Base-by-base conservation (phyloP, 2,113 vertebrate genomes). In the Oryzias curvinotus region DNA sequence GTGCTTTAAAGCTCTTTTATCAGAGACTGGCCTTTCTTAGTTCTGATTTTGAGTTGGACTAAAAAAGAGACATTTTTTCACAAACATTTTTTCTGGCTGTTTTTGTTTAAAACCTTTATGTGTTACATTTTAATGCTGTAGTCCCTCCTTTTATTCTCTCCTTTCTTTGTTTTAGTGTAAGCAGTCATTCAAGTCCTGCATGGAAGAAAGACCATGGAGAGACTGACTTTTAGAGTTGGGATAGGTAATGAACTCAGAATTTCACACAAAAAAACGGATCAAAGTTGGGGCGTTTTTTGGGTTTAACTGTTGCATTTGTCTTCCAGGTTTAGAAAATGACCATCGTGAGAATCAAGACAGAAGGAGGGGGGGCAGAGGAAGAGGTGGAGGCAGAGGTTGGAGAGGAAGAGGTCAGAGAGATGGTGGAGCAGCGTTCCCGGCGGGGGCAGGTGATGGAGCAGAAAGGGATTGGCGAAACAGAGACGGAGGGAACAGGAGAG, bases 161-260 rank as follows among this genome's bases (percentile, higher is more conserved):
- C 3, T 36, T 36, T 36, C 21, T 36, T 30, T 30, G 1, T 7
- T 7, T 10, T 36, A 36, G 36, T 36, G 8, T 36, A 12, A 36
- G 12, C 0, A 36, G 8, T 17, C 44, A 46, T 46, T 46, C 44
- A 46, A 17, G 5, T 46, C 44, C 6, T 46, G 4, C 44, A 46
- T 36, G 10, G 36, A 36, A 36, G 21, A 46, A 53, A 62, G 30
- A 53, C 42, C 2, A 75, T 85, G 82, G 80, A 82, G 8, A 55
- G 25, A 2, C 49, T 16, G 26, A 47, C 21, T n/a, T 47, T 21
- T 47, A 19, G 3, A 44, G 30, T 7, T 0, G 16, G 18, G 7
- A 62, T 66, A 60, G n/a, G 36, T 36, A 36, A 12, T 10, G 3
- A 36, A 36, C 36, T 36, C 36, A 36, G 52, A 56, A 14, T 5